A percentile compares a stretch with the other conserved stretches of the same genome.
Conservation (phyloP, 1,140 invertebrate species). For the Achroia grisella region DNA sequence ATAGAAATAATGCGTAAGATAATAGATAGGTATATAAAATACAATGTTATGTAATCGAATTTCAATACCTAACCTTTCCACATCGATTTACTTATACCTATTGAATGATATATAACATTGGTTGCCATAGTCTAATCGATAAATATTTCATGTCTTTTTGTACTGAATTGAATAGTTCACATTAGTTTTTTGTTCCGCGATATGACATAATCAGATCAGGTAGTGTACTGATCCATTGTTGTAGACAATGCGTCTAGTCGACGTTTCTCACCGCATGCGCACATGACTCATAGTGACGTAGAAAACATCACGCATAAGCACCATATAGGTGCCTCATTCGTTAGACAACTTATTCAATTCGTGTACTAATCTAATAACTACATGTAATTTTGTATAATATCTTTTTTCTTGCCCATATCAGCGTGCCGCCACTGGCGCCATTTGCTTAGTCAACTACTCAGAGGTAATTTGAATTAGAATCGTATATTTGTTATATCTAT, state of each 20-base stretch:
- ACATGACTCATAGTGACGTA: conserved; percentile 53
- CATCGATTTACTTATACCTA: no score
- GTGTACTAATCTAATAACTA: neutral
- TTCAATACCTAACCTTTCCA: no score
- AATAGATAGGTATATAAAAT: no score
- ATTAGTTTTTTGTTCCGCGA: conserved; percentile 40
- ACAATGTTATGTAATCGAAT: no score
- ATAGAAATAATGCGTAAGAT: no score
- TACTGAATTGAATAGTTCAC: conserved; percentile 12
- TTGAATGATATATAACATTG: no score
- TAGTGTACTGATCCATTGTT: conserved; percentile 50
- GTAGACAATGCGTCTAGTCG: conserved; percentile 58
- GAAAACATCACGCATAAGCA: conserved; percentile 34
- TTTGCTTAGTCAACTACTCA: conserved; percentile 1
- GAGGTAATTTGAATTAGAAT: no score
- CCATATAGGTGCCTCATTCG: conserved; percentile 30
- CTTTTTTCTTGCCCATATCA: conserved; percentile 6
- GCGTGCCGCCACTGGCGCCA: conserved; percentile 3
- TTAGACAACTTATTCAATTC: conserved; percentile 20
- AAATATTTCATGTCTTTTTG: conserved; percentile 12
- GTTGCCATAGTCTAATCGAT: no score
- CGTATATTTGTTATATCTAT: no score
- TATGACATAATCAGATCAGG: conserved; percentile 62
- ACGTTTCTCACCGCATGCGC: conserved; percentile 41
- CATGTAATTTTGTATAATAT: no score